phyloP scores from a whole-genome alignment of 1,140 invertebrate genomes.

The Hyphantria cunea region DNA sequence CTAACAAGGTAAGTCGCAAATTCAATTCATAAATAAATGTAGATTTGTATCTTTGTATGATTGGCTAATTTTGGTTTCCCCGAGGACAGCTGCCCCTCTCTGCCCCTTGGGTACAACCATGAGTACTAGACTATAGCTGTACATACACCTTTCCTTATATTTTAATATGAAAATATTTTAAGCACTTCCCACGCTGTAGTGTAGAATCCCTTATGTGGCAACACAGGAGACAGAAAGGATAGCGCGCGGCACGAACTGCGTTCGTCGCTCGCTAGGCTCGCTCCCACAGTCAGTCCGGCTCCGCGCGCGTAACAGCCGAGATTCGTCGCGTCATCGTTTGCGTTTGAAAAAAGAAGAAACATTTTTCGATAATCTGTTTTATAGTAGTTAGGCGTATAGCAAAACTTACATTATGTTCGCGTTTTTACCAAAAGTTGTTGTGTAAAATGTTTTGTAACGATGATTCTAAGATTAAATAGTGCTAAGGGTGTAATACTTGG shows the following conservation, averaged over 20 bases:
- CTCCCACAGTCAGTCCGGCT: constrained; percentile 59
- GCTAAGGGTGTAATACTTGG: constrained; percentile 70
- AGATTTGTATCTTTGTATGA: no score
- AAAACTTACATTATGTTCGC: constrained; percentile 18
- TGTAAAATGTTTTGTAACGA: constrained; percentile 50
- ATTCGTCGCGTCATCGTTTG: constrained; percentile 50
- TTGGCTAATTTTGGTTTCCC: no score
- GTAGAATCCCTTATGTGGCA: constrained; percentile 21
- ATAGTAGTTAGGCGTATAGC: constrained; percentile 25
- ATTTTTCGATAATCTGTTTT: constrained; percentile 29
- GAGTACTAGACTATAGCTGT: no score
- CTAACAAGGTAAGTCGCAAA: no score
- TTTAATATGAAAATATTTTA: background rate
- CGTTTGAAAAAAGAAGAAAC: constrained; percentile 31
- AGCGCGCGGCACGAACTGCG: constrained; percentile 40
- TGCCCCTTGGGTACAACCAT: no score
- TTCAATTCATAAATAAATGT: no score
- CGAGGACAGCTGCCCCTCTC: no score
- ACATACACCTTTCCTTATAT: no score
- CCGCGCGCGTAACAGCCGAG: constrained; percentile 57
- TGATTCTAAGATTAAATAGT: constrained; percentile 64
- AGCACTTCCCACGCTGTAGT: background rate
- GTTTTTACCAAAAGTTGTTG: constrained; percentile 12
- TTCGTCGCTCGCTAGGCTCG: constrained; percentile 35
- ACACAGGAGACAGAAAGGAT: constrained; percentile 34